Base-by-base conservation (phyloP, 2,113 vertebrate genomes). In the Noctilio leporinus region DNA sequence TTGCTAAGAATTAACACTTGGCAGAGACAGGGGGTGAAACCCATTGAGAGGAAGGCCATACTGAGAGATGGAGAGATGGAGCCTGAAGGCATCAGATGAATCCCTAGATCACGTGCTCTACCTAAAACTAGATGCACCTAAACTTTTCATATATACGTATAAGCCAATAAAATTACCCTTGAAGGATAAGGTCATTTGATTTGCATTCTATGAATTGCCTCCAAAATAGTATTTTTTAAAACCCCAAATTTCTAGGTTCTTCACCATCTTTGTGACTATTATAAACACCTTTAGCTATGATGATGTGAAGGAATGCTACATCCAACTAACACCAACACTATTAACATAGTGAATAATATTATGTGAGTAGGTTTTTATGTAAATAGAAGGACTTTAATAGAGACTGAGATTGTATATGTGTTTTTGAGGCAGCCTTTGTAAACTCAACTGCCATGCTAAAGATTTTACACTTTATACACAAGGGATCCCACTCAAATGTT, bases 401-500 rank as follows among this genome's bases (percentile, higher is more conserved):
- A 20, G 26, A 33, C 55, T 75, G 40, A 59, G 24, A 67, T 19
- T 82, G 40, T 10, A 40, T 59, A 69, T 78, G 30, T 28, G 2
- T 77, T 95, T 89, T 78, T 7, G 38, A 62, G 10, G 12, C 62
- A 91, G 22, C 17, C 17, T 92, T 93, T 89, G 87, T 93, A 93
- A 30, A 88, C 35, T 51, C 78, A 24, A 76, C 72, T 59, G 6
- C 20, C 70, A 40, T 76, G 40, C 1, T 55, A 47, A 87, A 85
- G 10, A 83, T 91, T 89, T 91, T 89, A 73, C n/a, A 62, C 70
- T 88, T 88, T 88, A 47, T 73, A 84, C 8, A 43, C 17, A 87
- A 70, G 40, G 20, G 19, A 67, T 67, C 22, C 43, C 10, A 40
- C 45, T 55, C 35, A 67, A 78, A 10, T 65, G 83, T 83, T 92